phyloP scores from a whole-genome alignment of 1,140 invertebrate genomes.

The Palaemon carinicauda region DNA sequence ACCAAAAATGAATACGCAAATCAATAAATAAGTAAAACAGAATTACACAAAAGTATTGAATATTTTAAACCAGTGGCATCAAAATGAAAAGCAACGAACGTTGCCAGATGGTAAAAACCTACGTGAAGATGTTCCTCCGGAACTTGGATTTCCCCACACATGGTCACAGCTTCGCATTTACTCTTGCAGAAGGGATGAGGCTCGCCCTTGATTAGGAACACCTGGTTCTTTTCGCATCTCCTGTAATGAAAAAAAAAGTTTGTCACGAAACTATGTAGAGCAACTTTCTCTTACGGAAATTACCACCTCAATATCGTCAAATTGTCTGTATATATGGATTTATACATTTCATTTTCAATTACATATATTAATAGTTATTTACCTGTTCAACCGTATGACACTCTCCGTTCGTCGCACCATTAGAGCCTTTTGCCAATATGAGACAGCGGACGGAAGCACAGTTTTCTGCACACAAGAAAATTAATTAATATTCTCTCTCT shows the following conservation, averaged over 20 bases:
- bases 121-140: conserved; percentile 92
- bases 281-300: too few species aligned
- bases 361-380: not conserved
- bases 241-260: not conserved
- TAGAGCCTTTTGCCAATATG: conserved; percentile 91
- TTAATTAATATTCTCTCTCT: too few species aligned
- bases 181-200: conserved; percentile 88
- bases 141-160: conserved; percentile 93
- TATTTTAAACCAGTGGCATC: not conserved
- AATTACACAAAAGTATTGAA: not conserved
- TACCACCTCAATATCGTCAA: too few species aligned
- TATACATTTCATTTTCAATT: too few species aligned
- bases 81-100: not conserved
- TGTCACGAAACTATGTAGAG: not conserved
- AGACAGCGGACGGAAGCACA: conserved; percentile 87
- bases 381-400: conserved; percentile 89
- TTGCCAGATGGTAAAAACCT: conserved; percentile 67
- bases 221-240: conserved; percentile 46
- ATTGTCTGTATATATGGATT: too few species aligned
- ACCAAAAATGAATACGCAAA: too few species aligned
- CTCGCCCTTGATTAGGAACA: conserved; percentile 41
- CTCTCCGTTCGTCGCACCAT: conserved; percentile 84
- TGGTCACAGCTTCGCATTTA: conserved; percentile 82
- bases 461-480: conserved; percentile 79
- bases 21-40: not conserved